Evolutionary conservation across 2,113 vertebrate species (phyloP), one percentile per base, ranked within the genome.

Genomic region (Guaruba guarouba): DNA sequence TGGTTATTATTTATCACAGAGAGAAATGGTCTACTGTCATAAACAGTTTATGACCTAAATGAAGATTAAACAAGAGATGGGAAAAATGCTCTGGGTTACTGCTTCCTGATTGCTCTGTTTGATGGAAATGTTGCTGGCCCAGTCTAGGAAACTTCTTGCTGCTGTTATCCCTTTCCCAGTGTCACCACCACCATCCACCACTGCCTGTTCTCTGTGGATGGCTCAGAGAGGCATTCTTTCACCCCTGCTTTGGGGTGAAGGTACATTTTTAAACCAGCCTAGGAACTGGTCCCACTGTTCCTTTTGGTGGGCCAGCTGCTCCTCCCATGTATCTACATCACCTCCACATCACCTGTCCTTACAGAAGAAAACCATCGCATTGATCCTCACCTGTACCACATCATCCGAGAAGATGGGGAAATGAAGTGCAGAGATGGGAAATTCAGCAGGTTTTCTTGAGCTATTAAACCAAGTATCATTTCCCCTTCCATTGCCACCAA

Each of bases 191-290:
- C 43, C 1, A 1, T n/a, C 35, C 33, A 37, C 10, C 33, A 44
- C 15, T 1, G 0, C 18, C 54, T 63, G 12, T 27, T 88, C 39
- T 79, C 70, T 44, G 20, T 8, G 16, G 27, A 85, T 8, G 25
- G 27, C 14, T 71, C 29, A 64, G 16, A 90, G 29, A 2, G 51
- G 23, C 2, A 0, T 8, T 61, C 6, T 23, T 79, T 71, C 43
- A 51, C 1, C 20, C 6, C 27, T 31, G 18, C 57, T 79, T 61
- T 1, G 1, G 6, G 25, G 7, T 0, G 2, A 92, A 71, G 2
- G 6, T 24, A 61, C 14, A 22, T 49, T 82, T 93, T 80, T 3
- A 90, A 80, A 51, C 2, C 27, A 82, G 14, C 19, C 31, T 55
- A 31, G 48, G 18, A 55, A 85, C 43, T 25, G 35, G 18, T 69